Percentiles rank a stretch among this genome's conserved stretches.
phyloP scores from a whole-genome alignment of 2,888 invertebrate genomes.

The Ectemnius cavifrons region DNA sequence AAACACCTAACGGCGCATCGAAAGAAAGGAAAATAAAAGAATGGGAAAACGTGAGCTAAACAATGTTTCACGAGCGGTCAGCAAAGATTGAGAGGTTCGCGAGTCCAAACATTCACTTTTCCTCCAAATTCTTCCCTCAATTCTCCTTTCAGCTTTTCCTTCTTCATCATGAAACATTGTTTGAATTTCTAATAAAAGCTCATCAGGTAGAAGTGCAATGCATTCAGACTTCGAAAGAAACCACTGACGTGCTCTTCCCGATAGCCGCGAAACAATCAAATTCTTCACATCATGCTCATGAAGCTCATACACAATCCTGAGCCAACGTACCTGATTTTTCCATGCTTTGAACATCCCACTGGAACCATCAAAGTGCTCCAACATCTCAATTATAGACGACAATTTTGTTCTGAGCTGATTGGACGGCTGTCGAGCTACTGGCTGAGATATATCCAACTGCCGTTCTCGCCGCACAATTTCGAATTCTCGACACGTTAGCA shows the following conservation, averaged over 20 bases:
- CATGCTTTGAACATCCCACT: slow-evolving; percentile 24
- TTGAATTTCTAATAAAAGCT: slow-evolving; percentile 22
- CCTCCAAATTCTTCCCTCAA: slow-evolving; percentile 28
- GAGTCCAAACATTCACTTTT: no score
- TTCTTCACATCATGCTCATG: slow-evolving; percentile 12
- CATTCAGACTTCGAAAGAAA: slow-evolving; percentile 38
- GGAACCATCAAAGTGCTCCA: slow-evolving; percentile 17
- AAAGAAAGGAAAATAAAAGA: no score
- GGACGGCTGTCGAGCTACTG: no score
- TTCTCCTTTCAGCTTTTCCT: slow-evolving; percentile 11
- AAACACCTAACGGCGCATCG: no score
- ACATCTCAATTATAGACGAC: no score
- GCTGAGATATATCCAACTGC: no score
- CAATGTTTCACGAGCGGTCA: no score
- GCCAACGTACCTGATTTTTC: slow-evolving; percentile 27
- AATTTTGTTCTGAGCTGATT: no score
- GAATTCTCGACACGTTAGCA: no score
- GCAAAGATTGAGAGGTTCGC: no score
- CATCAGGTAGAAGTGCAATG: slow-evolving; percentile 7
- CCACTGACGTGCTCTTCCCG: slow-evolving; percentile 30
- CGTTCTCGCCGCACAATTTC: no score
- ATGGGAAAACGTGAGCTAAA: no score
- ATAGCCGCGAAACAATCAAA: slow-evolving; percentile 22
- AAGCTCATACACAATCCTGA: slow-evolving; percentile 5
- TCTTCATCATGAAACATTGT: slow-evolving; percentile 26